Evolutionary conservation across 2,888 invertebrate genomes (phyloP).

Genomic region (Cremastobaeus sp.): DNA sequence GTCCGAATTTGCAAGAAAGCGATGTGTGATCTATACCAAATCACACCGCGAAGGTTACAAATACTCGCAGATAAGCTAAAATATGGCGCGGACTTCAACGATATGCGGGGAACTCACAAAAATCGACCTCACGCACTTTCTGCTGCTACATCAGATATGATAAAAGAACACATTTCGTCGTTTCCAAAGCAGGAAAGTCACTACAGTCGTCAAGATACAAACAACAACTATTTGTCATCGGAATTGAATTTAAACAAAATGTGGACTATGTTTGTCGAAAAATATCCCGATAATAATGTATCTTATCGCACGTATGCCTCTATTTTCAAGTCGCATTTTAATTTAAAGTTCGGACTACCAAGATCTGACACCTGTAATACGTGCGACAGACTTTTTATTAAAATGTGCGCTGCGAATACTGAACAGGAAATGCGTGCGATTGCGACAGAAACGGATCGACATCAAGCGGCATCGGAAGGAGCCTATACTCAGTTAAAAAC

Average conservation of each 20-base stretch:
- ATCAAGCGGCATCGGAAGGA: too few species aligned
- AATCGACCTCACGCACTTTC: neutral
- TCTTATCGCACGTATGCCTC: neutral
- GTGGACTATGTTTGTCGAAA: conserved; percentile 8
- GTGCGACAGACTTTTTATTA: conserved; percentile 5
- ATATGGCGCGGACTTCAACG: too few species aligned
- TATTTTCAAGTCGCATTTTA: conserved; percentile 9
- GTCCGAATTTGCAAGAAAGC: too few species aligned
- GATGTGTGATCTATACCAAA: too few species aligned
- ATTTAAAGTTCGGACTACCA: conserved; percentile 19
- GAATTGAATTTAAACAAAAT: neutral
- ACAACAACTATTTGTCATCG: neutral
- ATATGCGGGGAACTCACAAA: neutral
- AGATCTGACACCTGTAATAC: conserved; percentile 2
- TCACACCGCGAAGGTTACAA: too few species aligned
- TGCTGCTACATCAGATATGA: neutral
- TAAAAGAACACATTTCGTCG: neutral
- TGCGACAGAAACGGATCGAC: too few species aligned
- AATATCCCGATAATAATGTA: neutral
- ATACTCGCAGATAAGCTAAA: too few species aligned
- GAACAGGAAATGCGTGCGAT: too few species aligned
- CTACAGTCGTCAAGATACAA: neutral
- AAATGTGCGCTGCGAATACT: too few species aligned
- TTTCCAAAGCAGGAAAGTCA: neutral
- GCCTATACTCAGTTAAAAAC: too few species aligned